phyloP scores from a whole-genome alignment of 2,113 vertebrate genomes.

The Leptobrachium ailaonicum region DNA sequence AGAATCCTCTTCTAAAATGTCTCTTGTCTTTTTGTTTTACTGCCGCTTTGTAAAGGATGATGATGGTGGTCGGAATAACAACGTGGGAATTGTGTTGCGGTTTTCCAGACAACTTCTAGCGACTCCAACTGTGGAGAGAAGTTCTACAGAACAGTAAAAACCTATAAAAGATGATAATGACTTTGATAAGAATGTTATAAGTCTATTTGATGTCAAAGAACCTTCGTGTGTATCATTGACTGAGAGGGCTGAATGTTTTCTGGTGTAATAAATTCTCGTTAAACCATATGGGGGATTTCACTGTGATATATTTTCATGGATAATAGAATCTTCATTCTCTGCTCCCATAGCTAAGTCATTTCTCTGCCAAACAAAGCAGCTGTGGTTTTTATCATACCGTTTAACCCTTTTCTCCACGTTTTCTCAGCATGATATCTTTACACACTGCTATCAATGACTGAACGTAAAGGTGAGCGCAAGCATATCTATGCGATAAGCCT shows the following conservation, averaged over 20 bases:
- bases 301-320: background rate
- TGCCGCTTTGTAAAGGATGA: too few relatives aligned
- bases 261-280: background rate
- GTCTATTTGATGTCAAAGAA: background rate
- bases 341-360: background rate
- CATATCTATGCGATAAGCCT: too few relatives aligned
- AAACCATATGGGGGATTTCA: background rate
- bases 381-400: background rate
- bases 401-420: background rate
- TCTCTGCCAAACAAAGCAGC: background rate
- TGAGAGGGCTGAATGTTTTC: background rate
- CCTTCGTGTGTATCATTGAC: background rate
- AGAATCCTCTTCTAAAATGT: too few relatives aligned
- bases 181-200: background rate
- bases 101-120: too few relatives aligned
- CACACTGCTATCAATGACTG: too few relatives aligned
- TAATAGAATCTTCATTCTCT: background rate
- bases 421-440: too few relatives aligned
- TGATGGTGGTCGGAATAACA: too few relatives aligned
- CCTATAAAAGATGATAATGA: background rate
- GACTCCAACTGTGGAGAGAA: too few relatives aligned
- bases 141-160: too few relatives aligned
- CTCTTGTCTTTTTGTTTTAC: too few relatives aligned
- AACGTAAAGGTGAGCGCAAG: too few relatives aligned
- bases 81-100: too few relatives aligned